These are phyloP conservation scores for Leptinotarsa rubiginosa DNA, from an alignment of 2,888 invertebrate genomes.

Conservation along the genomic window DNA sequence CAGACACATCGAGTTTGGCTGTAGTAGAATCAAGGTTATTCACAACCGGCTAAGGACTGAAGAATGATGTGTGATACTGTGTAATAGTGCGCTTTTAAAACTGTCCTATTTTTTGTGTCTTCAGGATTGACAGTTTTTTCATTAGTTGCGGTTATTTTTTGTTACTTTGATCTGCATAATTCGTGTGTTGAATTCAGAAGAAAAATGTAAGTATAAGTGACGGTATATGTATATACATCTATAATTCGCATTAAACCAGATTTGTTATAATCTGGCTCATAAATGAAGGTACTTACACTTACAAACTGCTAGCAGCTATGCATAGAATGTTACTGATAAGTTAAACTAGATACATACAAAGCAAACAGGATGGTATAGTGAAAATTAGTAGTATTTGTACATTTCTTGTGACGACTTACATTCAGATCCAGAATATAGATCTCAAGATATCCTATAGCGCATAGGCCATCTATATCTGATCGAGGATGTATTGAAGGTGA, in stretches of 20 bases:
- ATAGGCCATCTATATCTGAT: too few species aligned
- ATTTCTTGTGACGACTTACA: too few species aligned
- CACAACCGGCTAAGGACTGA: background rate
- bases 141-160: background rate
- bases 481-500: too few species aligned
- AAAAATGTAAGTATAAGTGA: background rate
- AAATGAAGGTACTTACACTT: too few species aligned
- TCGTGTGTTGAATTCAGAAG: background rate
- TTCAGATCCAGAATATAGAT: too few species aligned
- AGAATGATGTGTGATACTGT: slow-evolving; percentile 30
- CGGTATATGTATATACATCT: background rate
- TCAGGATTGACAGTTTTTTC: slow-evolving; percentile 3
- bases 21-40: slow-evolving; percentile 1
- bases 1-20: background rate
- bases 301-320: too few species aligned
- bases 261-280: background rate
- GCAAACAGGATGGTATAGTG: too few species aligned
- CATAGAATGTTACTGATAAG: too few species aligned
- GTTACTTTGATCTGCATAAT: background rate
- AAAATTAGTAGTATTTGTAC: too few species aligned
- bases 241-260: background rate
- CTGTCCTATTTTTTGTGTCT: background rate
- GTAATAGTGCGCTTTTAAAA: background rate
- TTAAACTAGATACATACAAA: too few species aligned
- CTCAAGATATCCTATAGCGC: too few species aligned